Conservation (phyloP, 2,113 vertebrate genomes). For the Apteryx owenii region DNA sequence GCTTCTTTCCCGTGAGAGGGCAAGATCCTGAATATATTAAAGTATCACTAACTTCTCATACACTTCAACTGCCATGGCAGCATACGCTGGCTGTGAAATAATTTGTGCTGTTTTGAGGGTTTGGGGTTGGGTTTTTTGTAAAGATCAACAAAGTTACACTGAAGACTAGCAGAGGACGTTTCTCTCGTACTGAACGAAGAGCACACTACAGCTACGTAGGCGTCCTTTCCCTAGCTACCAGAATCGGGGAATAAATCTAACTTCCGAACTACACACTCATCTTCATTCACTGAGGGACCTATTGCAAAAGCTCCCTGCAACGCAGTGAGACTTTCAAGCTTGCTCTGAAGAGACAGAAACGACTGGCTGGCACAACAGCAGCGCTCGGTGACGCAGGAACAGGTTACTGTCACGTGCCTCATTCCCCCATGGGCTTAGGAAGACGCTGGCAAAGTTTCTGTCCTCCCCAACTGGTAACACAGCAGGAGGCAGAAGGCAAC, state of each 20-base stretch:
- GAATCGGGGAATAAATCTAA: not conserved
- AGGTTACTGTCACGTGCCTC: fast-evolving
- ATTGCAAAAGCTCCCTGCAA: not conserved
- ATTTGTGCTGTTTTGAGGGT: not conserved
- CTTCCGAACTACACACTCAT: not conserved
- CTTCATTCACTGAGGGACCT: not conserved
- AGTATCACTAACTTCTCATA: not conserved
- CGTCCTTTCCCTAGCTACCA: not conserved
- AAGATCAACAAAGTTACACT: not conserved
- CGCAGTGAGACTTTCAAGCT: not conserved
- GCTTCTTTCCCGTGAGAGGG: not conserved
- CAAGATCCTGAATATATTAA: not conserved
- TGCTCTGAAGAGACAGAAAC: not conserved
- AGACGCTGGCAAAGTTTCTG: not conserved
- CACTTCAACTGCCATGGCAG: not conserved
- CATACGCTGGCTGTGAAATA: not conserved
- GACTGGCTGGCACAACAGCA: not conserved
- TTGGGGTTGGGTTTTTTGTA: not conserved
- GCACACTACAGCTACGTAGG: no score
- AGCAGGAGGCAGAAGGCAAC: not conserved
- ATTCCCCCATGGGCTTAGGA: not conserved
- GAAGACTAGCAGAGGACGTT: constrained; percentile 8
- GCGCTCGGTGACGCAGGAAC: not conserved
- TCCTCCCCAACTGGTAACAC: not conserved
- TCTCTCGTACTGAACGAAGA: not conserved